Percentiles rank a stretch among this genome's conserved stretches.
Conservation (phyloP, 2,113 vertebrate species). For the Crocuta crocuta region DNA sequence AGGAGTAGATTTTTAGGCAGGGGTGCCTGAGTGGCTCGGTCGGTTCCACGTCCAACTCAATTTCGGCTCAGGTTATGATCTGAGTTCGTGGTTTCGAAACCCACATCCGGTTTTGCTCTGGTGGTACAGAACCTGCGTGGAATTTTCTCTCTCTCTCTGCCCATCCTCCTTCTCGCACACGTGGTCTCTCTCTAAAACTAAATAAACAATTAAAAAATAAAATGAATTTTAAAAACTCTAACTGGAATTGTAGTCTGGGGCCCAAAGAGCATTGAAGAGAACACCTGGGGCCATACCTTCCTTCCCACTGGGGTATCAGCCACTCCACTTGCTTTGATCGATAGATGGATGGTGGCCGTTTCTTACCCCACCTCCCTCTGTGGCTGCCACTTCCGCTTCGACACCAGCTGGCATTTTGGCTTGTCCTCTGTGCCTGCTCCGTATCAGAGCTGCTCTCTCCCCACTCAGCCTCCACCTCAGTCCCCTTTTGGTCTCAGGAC, state of each 20-base stretch:
- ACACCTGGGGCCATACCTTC: not conserved
- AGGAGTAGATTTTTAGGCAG: too few species aligned
- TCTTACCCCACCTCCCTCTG: not conserved
- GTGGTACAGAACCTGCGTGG: too few species aligned
- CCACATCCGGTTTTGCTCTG: too few species aligned
- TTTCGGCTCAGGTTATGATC: too few species aligned
- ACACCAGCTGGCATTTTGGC: not conserved
- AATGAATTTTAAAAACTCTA: not conserved
- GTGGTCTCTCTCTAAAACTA: too few species aligned
- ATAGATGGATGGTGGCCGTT: not conserved
- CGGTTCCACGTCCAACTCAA: too few species aligned
- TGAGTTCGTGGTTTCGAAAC: too few species aligned
- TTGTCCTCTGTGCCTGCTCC: not conserved
- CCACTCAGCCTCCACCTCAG: not conserved
- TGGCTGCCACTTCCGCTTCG: not conserved
- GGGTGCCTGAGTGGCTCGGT: too few species aligned
- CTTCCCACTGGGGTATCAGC: too few species aligned
- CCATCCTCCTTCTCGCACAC: too few species aligned
- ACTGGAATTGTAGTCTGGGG: not conserved
- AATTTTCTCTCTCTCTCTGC: too few species aligned
- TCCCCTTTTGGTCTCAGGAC: not conserved
- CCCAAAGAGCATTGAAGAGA: not conserved
- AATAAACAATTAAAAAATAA: too few species aligned
- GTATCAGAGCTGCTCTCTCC: not conserved
- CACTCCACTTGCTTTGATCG: not conserved